Evolutionary conservation across 1,140 invertebrate genomes (phyloP).

Genomic region (Drosophila sulfurigaster): DNA sequence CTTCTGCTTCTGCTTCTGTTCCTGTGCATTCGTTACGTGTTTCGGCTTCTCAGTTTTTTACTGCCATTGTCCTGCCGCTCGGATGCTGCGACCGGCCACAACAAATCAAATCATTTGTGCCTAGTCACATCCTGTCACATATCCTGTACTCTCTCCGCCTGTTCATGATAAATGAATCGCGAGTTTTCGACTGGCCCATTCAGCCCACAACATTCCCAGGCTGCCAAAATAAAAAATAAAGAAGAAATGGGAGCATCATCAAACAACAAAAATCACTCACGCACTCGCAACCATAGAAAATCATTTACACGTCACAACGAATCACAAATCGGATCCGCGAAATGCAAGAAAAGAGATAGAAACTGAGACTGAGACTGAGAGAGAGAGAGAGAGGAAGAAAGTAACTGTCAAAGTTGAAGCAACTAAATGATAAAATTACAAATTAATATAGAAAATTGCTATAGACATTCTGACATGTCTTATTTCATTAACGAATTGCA

Average conservation of each 20-base stretch:
- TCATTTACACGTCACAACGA: conserved; percentile 10
- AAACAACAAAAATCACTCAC: neutral
- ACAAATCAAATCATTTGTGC: conserved; percentile 56
- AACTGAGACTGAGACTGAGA: too few relatives aligned
- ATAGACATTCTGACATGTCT: too few relatives aligned
- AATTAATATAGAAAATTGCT: too few relatives aligned
- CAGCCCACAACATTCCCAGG: conserved; percentile 58
- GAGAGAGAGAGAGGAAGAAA: neutral
- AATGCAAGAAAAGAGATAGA: neutral
- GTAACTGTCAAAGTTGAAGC: too few relatives aligned
- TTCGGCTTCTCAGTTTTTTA: conserved; percentile 7
- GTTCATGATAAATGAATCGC: conserved; percentile 62
- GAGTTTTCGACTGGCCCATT: conserved; percentile 12
- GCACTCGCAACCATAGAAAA: conserved; percentile 22
- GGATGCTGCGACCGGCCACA: conserved; percentile 23
- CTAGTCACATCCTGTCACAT: conserved; percentile 67
- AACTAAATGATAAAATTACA: too few relatives aligned
- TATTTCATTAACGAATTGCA: too few relatives aligned
- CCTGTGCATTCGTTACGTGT: conserved; percentile 45
- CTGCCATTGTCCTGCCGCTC: conserved; percentile 20
- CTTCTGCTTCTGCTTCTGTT: neutral
- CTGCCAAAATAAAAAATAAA: neutral
- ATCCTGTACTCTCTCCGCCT: conserved; percentile 34
- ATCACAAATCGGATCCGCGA: conserved; percentile 14
- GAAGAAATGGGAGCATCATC: conserved; percentile 13